Conservation (phyloP, 1,140 invertebrate species). For the Rhagoletis zephyria region DNA sequence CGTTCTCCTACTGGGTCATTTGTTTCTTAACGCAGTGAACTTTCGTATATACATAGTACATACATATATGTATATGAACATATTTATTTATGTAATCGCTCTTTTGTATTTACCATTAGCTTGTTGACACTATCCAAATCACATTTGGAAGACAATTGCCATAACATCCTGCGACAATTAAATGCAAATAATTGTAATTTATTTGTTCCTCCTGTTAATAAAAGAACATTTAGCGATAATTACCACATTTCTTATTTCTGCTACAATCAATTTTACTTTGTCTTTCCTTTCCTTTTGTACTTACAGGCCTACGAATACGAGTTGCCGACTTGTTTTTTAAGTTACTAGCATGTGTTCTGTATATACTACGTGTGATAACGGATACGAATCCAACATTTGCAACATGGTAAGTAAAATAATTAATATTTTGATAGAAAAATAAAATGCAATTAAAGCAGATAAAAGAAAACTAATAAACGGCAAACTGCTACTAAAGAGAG, state of each 20-base stretch:
- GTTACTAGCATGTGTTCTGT: constrained; percentile 93
- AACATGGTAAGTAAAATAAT: constrained; percentile 81
- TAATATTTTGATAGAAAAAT: too few species aligned
- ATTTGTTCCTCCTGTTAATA: neutral
- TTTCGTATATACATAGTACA: too few species aligned
- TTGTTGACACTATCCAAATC: neutral
- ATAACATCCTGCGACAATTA: neutral
- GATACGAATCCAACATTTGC: constrained; percentile 90
- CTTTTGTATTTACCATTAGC: neutral
- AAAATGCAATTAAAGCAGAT: too few species aligned
- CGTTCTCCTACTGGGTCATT: neutral
- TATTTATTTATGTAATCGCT: too few species aligned
- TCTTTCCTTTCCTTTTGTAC: constrained; percentile 57
- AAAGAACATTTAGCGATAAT: neutral
- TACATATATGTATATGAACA: too few species aligned
- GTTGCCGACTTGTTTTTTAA: constrained; percentile 97
- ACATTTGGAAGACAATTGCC: neutral
- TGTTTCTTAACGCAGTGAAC: too few species aligned
- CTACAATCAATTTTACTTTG: too few species aligned
- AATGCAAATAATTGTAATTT: constrained; percentile 16
- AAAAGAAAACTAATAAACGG: too few species aligned
- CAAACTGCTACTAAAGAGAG: too few species aligned
- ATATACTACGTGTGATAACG: constrained; percentile 92
- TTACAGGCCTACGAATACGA: constrained; percentile 94
- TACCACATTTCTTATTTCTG: neutral